Base-by-base conservation (phyloP, 2,797 vertebrate species). In the Coregonus suidteri region DNA sequence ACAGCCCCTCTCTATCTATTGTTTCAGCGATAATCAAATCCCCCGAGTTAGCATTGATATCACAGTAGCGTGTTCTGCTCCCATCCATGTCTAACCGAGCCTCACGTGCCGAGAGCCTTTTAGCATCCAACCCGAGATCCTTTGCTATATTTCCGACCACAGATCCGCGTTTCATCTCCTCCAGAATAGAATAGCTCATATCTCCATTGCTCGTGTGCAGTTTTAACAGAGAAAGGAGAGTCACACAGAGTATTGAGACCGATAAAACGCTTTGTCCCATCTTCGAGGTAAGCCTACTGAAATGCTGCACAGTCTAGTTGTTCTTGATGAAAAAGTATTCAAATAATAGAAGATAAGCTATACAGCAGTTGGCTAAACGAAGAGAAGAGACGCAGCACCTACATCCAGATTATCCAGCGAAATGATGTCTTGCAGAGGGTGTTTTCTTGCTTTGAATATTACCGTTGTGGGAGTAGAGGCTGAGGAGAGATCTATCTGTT, bases 61-160 rank as follows among this genome's bases (percentile, higher is more conserved):
- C 76, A 18, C 83, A 90, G 37, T 79, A 88, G 3, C 77, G 80
- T 1, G 72, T 72, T 4, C 83, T 2, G 59, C 13, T 80, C 2
- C 77, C 79, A 34, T 87, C 89, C 0, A 69, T 51, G 52, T 90
- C 87, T 20, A 89, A 70, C 4, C 91, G 90, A 35, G 90, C 82
- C 70, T 85, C 88, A 3, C 91, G 87, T 3, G 31, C 6, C 0
- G 70, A 78, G 1, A 90, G 56, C 72, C 16, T 81, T 0, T 68
- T 73, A 0, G 74, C 20, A 15, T 84, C 81, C 6, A 91, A 37
- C 0, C 87, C 84, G 1, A 92, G 84, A 54, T 91, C 88, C 41
- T 85, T 89, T 0, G 81, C 88, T 11, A 91, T 71, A 90, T 91
- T 89, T 73, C 90, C 90, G 79, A 91, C 70, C 67, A 91, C 66